Evolutionary conservation across 2,797 vertebrate genomes (phyloP).

Genomic region (Anabas testudineus): DNA sequence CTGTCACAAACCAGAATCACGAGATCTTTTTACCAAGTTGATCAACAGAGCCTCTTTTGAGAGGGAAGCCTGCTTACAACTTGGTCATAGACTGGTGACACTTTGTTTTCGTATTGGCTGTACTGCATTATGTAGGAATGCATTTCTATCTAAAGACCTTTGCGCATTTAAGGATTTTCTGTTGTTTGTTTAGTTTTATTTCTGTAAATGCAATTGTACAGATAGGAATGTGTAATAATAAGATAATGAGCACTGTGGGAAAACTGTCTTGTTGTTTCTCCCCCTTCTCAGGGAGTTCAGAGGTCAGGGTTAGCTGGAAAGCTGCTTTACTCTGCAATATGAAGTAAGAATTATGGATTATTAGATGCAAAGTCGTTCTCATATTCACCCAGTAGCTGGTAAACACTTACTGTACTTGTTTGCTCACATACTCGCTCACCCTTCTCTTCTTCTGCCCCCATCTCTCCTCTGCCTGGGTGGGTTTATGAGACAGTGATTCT

Average conservation of each 20-base stretch:
- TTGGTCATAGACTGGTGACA: slow-evolving; percentile 11
- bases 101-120: slow-evolving; percentile 59
- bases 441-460: slow-evolving; percentile 16
- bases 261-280: slow-evolving; percentile 2
- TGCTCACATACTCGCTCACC: slow-evolving; percentile 51
- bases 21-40: slow-evolving; percentile 46
- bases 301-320: slow-evolving; percentile 31
- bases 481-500: slow-evolving; percentile 77
- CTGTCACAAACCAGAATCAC: slow-evolving; percentile 39
- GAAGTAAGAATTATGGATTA: slow-evolving; percentile 6
- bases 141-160: slow-evolving; percentile 18
- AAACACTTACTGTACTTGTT: slow-evolving; percentile 58
- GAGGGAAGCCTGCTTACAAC: slow-evolving; percentile 61
- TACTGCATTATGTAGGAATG: slow-evolving; percentile 46
- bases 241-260: slow-evolving; percentile 24
- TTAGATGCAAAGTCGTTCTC: background rate
- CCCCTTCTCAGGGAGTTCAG: slow-evolving; percentile 31
- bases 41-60: slow-evolving; percentile 62
- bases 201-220: slow-evolving; percentile 38
- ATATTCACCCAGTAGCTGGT: slow-evolving; percentile 40
- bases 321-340: slow-evolving; percentile 11
- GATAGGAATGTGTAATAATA: slow-evolving; percentile 24
- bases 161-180: slow-evolving; percentile 11
- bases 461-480: slow-evolving; percentile 68
- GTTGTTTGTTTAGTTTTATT: slow-evolving; percentile 2